Evolutionary conservation across 2,797 vertebrate genomes (phyloP), one percentile per base, ranked within the genome.

Genomic region (Sus cebifrons): DNA sequence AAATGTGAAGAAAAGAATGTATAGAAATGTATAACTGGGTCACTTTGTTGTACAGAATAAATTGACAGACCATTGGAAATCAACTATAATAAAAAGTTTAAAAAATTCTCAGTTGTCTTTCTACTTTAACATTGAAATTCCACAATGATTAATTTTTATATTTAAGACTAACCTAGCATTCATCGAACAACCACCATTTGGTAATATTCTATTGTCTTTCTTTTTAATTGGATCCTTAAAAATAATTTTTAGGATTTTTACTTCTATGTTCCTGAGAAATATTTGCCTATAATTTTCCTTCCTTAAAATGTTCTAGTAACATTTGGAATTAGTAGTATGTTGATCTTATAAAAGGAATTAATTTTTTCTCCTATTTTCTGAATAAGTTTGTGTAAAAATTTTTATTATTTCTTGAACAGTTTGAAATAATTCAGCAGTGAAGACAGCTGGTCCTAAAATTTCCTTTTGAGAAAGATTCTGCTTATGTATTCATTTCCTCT

Each of bases 91-190:
- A 49, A 49, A 49, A 49, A 7, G 9, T 49, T 49, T 49, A 49
- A 49, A 49, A 49, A 49, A 49, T 49, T 71, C 85, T 93, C 73
- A 89, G 6, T 71, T 27, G 73, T 40, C 27, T 91, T 84, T 74
- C 56, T 67, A 23, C 25, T 13, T 36, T 62, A 64, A 21, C 77
- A 25, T 32, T 74, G 16, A 65, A 82, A 18, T 83, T 86, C 21
- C 52, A 54, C 13, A 60, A 0, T 67, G 32, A 49, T 78, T 64
- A 23, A 25, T 62, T 91, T 91, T 86, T 14, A 20, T 75, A 40
- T 84, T 89, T 92, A 15, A 81, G 83, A 15, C n/a, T 70, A 88
- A 91, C 6, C 23, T 74, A 62, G 44, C 4, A 81, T 95, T 86
- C 8, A 79, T 56, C 27, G 4, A 68, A 56, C 3, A 49, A 67